Evolutionary conservation across 2,797 vertebrate species (phyloP).

Genomic region (Diglossa cyanea): DNA sequence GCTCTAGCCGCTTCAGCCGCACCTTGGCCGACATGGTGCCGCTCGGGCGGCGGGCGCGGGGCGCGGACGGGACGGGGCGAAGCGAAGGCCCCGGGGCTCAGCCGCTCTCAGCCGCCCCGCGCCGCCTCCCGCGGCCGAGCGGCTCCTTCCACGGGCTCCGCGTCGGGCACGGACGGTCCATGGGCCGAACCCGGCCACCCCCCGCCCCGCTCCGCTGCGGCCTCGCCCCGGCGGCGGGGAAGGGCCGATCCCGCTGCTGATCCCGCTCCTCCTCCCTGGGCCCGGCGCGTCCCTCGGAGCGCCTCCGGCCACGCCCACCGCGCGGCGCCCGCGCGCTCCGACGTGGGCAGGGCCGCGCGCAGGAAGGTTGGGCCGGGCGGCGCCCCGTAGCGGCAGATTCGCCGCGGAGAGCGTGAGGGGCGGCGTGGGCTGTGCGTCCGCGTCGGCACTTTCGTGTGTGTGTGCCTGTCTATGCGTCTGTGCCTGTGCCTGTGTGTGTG

Average conservation of each 20-base stretch:
- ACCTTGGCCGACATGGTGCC: conserved; percentile 90
- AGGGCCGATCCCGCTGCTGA: neutral
- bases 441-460: neutral
- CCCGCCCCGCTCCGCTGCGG: conserved; percentile 47
- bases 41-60: conserved; percentile 3
- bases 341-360: neutral
- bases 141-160: conserved; percentile 37
- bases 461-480: rapidly evolving
- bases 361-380: neutral
- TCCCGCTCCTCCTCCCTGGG: neutral
- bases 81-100: neutral
- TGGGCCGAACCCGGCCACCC: conserved; percentile 55
- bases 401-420: rapidly evolving
- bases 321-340: conserved; percentile 36
- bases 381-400: conserved; percentile 20
- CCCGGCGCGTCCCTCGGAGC: neutral
- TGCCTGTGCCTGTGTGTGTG: no score
- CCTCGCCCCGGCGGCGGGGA: conserved; percentile 29
- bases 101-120: neutral
- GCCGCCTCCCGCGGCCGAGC: conserved; percentile 13
- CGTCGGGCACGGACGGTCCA: conserved; percentile 66
- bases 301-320: conserved; percentile 29
- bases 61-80: neutral
- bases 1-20: conserved; percentile 92
- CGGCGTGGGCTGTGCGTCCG: rapidly evolving